Base-by-base conservation (phyloP, 92 coral and sea anemone genomes). In the Isaurus tuberculatus region DNA sequence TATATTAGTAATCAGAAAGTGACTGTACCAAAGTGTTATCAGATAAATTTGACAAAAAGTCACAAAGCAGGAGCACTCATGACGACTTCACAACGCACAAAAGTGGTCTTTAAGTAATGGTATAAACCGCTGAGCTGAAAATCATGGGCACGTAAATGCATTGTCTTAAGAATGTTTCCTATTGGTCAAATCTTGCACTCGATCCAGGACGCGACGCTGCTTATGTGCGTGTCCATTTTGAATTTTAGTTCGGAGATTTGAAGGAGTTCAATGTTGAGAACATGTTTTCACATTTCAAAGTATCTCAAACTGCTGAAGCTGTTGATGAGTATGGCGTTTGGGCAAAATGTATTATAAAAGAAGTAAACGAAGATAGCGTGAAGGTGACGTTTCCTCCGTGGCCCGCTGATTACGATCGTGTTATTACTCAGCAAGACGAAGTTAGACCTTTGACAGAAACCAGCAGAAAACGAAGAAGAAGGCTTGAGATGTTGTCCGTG, bases 321-420 rank as follows among this genome's bases (percentile, higher is more conserved):
- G 69, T 64, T 64, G 69, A 64, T 64, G 69, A 64, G 69, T 64
- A 64, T 64, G 69, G 69, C 69, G 36, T 64, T 64, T 64, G 31
- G 22, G 69, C 69, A 64, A 64, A 64, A 64, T 64, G 17, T 51
- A 51, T 51, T 51, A 51, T 51, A 51, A 51, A 51, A 51, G 20
- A 51, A 51, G 60, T 51, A 51, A 14, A 51, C n/a, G 60, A 51
- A 51, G 60, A 51, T 51, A 51, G 60, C 60, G 60, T 51, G 60
- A 51, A 51, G 60, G 60, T 51, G 60, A 51, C 60, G 60, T 51
- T 51, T 51, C 60, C 60, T 51, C 60, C 25, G 22, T 51, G 60
- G 60, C 60, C 60, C 60, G 25, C 60, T 51, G 60, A 51, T 51
- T 51, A 51, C 60, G 60, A 51, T 51, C 60, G 60, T 51, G 60